Evolutionary conservation across 2,113 vertebrate genomes (phyloP).

Genomic region (Cercopithecus mona): DNA sequence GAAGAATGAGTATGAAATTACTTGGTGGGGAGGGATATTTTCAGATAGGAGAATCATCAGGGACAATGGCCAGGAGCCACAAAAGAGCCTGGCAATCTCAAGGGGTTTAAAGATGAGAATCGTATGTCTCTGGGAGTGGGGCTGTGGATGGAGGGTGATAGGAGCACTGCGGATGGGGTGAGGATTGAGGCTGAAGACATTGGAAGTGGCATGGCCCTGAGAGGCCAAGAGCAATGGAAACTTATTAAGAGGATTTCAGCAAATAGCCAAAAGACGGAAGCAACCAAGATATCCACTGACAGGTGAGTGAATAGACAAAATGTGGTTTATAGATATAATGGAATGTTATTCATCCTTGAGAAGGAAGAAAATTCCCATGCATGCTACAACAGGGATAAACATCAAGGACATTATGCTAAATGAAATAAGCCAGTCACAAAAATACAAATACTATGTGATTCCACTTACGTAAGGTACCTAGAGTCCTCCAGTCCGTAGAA

Average conservation of each 20-base stretch:
- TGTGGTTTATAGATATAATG: fast-evolving
- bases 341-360: background rate
- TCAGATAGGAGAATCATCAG: background rate
- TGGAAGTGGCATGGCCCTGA: fast-evolving
- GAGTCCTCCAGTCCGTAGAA: background rate
- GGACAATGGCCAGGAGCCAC: fast-evolving
- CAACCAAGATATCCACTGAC: background rate
- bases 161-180: no score
- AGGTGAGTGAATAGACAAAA: background rate
- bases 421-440: background rate
- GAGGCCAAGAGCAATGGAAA: background rate
- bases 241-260: background rate
- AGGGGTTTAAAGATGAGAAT: background rate
- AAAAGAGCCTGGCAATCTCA: background rate
- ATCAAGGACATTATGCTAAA: background rate
- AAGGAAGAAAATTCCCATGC: background rate
- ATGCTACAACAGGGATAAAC: fast-evolving
- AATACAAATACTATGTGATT: background rate
- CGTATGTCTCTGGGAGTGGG: fast-evolving
- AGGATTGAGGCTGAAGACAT: background rate
- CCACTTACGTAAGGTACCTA: background rate
- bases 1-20: background rate
- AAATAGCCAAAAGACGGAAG: background rate
- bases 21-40: background rate
- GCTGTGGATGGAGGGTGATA: fast-evolving